Percentiles rank a stretch among this genome's conserved stretches.
Conservation (phyloP, 2,797 vertebrate species). For the Scolopax bukidnonensis region DNA sequence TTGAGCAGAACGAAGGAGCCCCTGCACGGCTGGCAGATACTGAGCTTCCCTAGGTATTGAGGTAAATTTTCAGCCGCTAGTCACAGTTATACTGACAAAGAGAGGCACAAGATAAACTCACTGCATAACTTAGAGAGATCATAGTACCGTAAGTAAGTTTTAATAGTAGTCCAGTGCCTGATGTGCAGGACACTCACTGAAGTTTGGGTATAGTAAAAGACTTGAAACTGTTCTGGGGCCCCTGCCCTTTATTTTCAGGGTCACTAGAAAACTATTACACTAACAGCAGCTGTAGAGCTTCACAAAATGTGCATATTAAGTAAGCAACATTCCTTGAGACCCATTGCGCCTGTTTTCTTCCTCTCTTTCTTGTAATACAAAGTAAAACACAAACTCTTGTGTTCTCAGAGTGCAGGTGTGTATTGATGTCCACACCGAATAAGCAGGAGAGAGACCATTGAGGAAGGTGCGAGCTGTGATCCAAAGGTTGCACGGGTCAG, state of each 20-base stretch:
- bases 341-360: background rate
- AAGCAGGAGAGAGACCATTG: background rate
- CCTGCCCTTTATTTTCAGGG: background rate
- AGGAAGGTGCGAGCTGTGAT: background rate
- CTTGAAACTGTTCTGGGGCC: background rate
- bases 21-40: background rate
- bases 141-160: background rate
- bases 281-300: background rate
- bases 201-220: background rate
- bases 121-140: background rate
- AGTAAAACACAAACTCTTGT: background rate
- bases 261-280: background rate
- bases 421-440: background rate
- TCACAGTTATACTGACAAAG: background rate
- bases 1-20: background rate
- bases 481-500: fast-evolving
- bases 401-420: background rate
- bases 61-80: background rate
- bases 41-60: background rate
- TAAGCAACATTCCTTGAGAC: background rate
- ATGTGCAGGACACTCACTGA: background rate
- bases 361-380: background rate
- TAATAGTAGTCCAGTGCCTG: background rate
- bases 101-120: background rate
- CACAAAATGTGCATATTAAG: background rate